phyloP scores from a whole-genome alignment of 1,140 invertebrate species.

The Lamellibrachia luymesi region DNA sequence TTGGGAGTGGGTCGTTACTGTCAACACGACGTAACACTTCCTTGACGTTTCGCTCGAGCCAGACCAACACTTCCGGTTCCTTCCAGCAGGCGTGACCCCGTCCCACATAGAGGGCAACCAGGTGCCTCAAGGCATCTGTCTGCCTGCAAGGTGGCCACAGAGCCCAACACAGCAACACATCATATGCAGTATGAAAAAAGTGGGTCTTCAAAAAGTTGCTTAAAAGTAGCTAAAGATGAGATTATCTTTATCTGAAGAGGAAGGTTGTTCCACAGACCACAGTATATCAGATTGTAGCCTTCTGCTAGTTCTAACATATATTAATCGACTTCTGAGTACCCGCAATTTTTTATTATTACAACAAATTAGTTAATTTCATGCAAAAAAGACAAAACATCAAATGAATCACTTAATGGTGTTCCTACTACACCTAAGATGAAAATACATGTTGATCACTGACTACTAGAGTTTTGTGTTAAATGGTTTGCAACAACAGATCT shows the following conservation, averaged over 20 bases:
- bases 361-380: neutral
- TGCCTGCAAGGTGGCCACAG: slow-evolving; percentile 58
- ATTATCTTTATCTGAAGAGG: neutral
- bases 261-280: neutral
- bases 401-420: neutral
- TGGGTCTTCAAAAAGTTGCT: neutral
- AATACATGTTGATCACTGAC: neutral
- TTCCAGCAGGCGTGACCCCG: slow-evolving; percentile 79
- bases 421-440: neutral
- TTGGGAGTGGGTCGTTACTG: slow-evolving; percentile 62
- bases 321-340: neutral
- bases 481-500: neutral
- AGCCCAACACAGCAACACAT: neutral
- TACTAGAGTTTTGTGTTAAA: neutral
- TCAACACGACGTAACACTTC: slow-evolving; percentile 68
- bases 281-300: neutral
- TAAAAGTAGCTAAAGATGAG: neutral
- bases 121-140: slow-evolving; percentile 67
- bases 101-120: slow-evolving; percentile 73
- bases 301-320: neutral
- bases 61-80: slow-evolving; percentile 71
- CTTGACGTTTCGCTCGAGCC: slow-evolving; percentile 75
- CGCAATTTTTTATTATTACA: neutral
- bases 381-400: neutral
- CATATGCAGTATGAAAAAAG: no score